A percentile compares a stretch with the other conserved stretches of the same genome.
Evolutionary conservation across 2,113 vertebrate species (phyloP).

Genomic region (Dipodomys stephensi): DNA sequence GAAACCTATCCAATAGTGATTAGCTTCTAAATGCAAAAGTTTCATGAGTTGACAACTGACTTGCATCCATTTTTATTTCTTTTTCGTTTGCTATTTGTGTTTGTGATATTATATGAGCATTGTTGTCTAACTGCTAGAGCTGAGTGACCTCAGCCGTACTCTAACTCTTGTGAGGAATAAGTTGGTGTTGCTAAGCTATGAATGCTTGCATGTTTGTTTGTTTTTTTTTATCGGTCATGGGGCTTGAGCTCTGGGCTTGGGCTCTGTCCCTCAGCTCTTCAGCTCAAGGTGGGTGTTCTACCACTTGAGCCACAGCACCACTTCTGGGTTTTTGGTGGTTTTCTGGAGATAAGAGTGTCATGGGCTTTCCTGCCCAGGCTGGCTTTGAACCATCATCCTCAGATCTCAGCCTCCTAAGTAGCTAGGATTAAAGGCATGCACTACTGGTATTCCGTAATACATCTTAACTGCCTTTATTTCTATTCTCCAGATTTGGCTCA

Average conservation of each 20-base stretch:
- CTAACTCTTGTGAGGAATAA: neutral
- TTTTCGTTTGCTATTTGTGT: neutral
- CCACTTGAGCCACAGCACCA: too few relatives aligned
- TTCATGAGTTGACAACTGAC: neutral
- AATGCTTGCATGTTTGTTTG: neutral
- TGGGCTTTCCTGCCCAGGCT: too few relatives aligned
- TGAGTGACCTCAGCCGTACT: neutral
- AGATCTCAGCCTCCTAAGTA: too few relatives aligned
- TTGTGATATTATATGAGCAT: neutral
- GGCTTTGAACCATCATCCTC: too few relatives aligned
- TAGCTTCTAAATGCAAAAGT: neutral
- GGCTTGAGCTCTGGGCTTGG: too few relatives aligned
- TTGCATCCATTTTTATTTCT: neutral
- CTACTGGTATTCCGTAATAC: too few relatives aligned
- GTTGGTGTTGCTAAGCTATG: neutral
- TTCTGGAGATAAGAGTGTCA: too few relatives aligned
- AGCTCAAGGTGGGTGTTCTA: too few relatives aligned
- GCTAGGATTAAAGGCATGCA: too few relatives aligned
- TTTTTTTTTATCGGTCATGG: too few relatives aligned
- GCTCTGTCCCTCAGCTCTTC: too few relatives aligned
- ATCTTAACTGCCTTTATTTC: slow-evolving; percentile 24
- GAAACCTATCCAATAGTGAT: neutral
- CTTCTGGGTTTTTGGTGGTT: too few relatives aligned
- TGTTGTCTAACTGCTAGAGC: neutral
- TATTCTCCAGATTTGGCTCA: slow-evolving; percentile 94